Conservation (phyloP, 1,140 invertebrate species). For the Pectinophora gossypiella region DNA sequence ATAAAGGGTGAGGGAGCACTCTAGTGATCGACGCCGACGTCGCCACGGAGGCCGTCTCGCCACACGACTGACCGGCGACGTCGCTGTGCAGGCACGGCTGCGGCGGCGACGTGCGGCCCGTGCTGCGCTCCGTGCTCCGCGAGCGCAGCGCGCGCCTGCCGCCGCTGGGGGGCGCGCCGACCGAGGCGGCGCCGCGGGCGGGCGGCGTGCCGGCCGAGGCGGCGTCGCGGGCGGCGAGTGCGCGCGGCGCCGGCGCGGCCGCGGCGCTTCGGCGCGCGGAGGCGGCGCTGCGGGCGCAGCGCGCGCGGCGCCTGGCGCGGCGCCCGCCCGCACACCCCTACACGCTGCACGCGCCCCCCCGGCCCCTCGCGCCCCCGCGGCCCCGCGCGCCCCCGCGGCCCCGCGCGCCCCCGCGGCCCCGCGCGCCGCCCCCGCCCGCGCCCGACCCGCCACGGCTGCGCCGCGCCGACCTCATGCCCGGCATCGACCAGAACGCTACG, state of each 20-base stretch:
- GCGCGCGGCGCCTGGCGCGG: conserved; percentile 11
- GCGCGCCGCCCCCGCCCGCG: not conserved
- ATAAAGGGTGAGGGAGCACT: too few relatives aligned
- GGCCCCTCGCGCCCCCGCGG: conserved; percentile 16
- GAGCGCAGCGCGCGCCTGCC: conserved; percentile 31
- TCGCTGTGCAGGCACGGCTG: too few relatives aligned
- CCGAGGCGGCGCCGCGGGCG: not conserved
- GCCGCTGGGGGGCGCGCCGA: conserved; percentile 20
- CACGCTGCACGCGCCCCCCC: not conserved
- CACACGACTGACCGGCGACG: too few relatives aligned
- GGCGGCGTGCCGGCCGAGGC: not conserved
- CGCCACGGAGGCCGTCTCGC: too few relatives aligned
- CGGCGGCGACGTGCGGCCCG: conserved; percentile 34
- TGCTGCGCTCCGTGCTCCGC: conserved; percentile 37
- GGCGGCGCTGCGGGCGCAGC: conserved; percentile 20
- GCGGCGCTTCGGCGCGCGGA: not conserved
- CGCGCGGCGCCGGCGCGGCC: not conserved
- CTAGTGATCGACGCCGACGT: too few relatives aligned
- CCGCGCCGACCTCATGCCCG: not conserved
- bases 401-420: conserved; percentile 20
- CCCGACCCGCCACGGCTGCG: not conserved
- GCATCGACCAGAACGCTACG: not conserved
- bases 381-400: conserved; percentile 28
- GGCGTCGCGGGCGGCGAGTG: not conserved
- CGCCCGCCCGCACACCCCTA: conserved; percentile 19